Percentiles rank a stretch among this genome's conserved stretches.
Evolutionary conservation across 23 tunicate genomes (phyloP).

Genomic region (Botrylloides violaceus): DNA sequence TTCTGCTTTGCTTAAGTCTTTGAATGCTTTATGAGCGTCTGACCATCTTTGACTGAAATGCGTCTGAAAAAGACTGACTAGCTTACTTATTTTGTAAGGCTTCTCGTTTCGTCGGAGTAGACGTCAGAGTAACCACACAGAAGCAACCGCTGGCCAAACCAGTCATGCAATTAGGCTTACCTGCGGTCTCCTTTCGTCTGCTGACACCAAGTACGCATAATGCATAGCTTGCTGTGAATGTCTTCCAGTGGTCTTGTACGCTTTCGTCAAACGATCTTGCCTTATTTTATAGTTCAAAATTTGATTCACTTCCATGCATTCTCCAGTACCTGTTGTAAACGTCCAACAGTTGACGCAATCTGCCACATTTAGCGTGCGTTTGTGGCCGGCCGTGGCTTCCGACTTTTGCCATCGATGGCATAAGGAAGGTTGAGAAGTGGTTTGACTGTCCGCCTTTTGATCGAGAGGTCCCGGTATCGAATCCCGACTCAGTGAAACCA

Average conservation of each 20-base stretch:
- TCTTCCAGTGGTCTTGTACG: not conserved
- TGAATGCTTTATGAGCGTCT: not conserved
- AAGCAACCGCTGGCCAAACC: too few relatives aligned
- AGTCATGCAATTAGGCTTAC: too few relatives aligned
- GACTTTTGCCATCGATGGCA: too few relatives aligned
- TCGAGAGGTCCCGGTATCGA: too few relatives aligned
- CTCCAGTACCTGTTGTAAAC: too few relatives aligned
- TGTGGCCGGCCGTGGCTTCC: too few relatives aligned
- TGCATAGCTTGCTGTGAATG: not conserved
- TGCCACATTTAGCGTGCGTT: too few relatives aligned
- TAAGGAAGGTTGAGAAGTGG: too few relatives aligned
- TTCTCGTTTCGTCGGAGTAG: too few relatives aligned
- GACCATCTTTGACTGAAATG: not conserved
- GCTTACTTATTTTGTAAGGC: not conserved
- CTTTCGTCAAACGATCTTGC: not conserved
- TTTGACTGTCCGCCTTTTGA: too few relatives aligned
- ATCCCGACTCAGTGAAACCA: too few relatives aligned
- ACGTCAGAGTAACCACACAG: not conserved
- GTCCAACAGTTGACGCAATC: too few relatives aligned
- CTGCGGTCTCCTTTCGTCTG: not conserved
- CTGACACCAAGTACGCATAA: not conserved
- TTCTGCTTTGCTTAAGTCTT: not conserved
- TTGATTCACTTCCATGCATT: not conserved
- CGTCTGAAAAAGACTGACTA: not conserved
- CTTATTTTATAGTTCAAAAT: not conserved